These are phyloP conservation scores for Neuroterus valhalla DNA, from an alignment of 1,140 invertebrate genomes.

Conservation along the genomic window DNA sequence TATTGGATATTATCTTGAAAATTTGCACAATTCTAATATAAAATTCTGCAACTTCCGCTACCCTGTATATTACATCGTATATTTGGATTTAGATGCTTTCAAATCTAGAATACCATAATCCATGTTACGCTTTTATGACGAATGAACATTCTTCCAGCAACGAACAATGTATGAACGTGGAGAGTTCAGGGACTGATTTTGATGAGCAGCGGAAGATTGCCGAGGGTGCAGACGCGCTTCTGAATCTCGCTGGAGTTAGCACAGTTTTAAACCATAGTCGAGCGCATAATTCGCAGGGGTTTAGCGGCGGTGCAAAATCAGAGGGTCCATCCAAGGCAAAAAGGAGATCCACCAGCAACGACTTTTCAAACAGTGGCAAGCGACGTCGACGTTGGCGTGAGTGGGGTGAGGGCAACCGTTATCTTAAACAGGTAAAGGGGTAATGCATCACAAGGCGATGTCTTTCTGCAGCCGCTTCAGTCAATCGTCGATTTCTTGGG, in stretches of 20 bases:
- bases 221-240: slow-evolving; percentile 86
- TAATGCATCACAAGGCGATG: slow-evolving; percentile 46
- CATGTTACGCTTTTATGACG: too few species aligned
- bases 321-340: slow-evolving; percentile 56
- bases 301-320: slow-evolving; percentile 40
- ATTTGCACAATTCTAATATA: too few species aligned
- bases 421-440: slow-evolving; percentile 69
- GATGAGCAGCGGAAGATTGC: slow-evolving; percentile 86
- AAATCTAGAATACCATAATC: not conserved
- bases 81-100: too few species aligned
- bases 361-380: slow-evolving; percentile 64
- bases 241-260: slow-evolving; percentile 82
- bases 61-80: too few species aligned
- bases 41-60: too few species aligned
- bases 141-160: slow-evolving; percentile 44
- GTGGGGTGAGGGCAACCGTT: slow-evolving; percentile 67
- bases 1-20: too few species aligned
- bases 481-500: not conserved
- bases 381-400: slow-evolving; percentile 66
- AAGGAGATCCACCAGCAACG: slow-evolving; percentile 60
- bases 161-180: slow-evolving; percentile 57
- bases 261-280: slow-evolving; percentile 63
- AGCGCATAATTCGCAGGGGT: slow-evolving; percentile 51
- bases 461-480: not conserved
- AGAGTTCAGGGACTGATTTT: slow-evolving; percentile 72